A percentile compares a stretch with the other conserved stretches of the same genome.
Evolutionary conservation across 2,113 vertebrate species (phyloP).

Genomic region (Psittacara wagleri): DNA sequence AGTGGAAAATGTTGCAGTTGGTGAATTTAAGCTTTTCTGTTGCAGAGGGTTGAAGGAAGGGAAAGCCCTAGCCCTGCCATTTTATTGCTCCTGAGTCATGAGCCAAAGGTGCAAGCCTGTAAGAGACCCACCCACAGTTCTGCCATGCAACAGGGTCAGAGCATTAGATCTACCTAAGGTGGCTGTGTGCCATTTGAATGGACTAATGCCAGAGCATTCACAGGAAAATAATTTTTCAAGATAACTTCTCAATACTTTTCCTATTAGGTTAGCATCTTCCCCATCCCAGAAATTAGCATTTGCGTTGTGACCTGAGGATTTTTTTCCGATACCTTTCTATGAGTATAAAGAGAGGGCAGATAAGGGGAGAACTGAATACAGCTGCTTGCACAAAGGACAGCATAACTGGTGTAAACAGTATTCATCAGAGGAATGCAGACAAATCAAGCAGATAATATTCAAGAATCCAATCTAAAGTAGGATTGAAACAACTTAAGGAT

Average conservation of each 20-base stretch:
- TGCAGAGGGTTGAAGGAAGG: neutral
- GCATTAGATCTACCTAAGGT: neutral
- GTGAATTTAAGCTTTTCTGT: neutral
- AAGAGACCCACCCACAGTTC: rapidly evolving
- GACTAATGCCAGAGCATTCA: neutral
- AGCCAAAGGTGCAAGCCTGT: neutral
- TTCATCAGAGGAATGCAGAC: neutral
- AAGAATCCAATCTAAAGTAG: neutral
- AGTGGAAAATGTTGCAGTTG: neutral
- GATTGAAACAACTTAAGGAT: neutral
- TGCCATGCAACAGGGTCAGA: neutral
- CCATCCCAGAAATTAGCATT: neutral
- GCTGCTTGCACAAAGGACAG: neutral
- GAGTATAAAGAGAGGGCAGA: neutral
- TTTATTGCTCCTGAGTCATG: neutral
- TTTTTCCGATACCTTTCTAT: neutral
- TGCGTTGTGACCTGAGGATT: neutral
- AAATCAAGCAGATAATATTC: neutral
- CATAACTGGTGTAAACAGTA: neutral
- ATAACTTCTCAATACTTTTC: neutral
- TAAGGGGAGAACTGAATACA: neutral
- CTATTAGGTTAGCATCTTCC: neutral
- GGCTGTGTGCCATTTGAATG: neutral
- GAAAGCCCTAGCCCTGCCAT: neutral
- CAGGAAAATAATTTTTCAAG: neutral